Evolutionary conservation across 2,797 vertebrate species (phyloP).

Genomic region (Gephyroberyx darwinii): DNA sequence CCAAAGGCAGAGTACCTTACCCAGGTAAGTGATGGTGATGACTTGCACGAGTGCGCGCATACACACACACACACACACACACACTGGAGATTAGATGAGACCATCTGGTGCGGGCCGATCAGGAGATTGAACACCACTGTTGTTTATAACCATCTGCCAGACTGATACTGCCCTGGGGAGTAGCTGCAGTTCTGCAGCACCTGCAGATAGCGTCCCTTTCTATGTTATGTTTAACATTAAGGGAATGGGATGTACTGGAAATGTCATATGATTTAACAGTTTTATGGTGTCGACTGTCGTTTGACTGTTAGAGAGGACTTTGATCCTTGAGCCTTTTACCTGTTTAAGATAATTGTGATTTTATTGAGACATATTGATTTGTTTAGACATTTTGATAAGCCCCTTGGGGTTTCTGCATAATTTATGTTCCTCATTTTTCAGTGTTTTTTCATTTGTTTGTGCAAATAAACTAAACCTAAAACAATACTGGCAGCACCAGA

Average conservation of each 20-base stretch:
- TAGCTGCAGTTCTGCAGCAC: constrained; percentile 38
- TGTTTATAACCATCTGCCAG: constrained; percentile 79
- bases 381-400: too few species aligned
- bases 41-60: background rate
- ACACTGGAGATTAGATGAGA: constrained; percentile 74
- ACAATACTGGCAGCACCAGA: background rate
- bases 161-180: constrained; percentile 56
- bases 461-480: too few species aligned
- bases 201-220: constrained; percentile 30
- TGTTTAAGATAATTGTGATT: too few species aligned
- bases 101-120: constrained; percentile 75
- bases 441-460: too few species aligned
- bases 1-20: constrained; percentile 96
- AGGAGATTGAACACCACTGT: constrained; percentile 76
- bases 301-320: too few species aligned
- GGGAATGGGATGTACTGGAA: background rate
- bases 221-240: constrained; percentile 6
- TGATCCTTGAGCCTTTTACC: too few species aligned
- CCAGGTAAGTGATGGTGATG: constrained; percentile 83
- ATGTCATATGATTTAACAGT: background rate
- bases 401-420: too few species aligned
- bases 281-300: too few species aligned
- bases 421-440: too few species aligned
- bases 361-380: too few species aligned
- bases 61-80: constrained; percentile 32